Percentiles rank a stretch among this genome's conserved stretches.
phyloP scores from a whole-genome alignment of 1,140 invertebrate genomes.

The Oryzaephilus surinamensis region DNA sequence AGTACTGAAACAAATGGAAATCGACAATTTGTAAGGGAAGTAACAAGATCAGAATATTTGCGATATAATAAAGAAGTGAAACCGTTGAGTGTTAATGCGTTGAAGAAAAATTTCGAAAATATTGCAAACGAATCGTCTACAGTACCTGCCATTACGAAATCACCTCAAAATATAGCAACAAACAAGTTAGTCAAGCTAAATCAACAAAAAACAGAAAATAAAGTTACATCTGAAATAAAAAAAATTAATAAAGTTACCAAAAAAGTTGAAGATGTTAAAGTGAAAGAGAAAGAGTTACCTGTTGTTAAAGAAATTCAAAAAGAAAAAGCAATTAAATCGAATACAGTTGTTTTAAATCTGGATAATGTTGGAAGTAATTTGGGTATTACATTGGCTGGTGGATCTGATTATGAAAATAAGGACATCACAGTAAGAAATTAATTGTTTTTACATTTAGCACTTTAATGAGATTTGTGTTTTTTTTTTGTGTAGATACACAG shows the following conservation, averaged over 20 bases:
- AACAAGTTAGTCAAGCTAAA: neutral
- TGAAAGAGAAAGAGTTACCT: neutral
- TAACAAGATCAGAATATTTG: too few relatives aligned
- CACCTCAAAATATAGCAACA: constrained; percentile 3
- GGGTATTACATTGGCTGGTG: constrained; percentile 77
- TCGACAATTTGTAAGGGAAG: too few relatives aligned
- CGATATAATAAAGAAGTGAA: too few relatives aligned
- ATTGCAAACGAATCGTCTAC: constrained; percentile 28
- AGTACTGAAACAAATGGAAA: too few relatives aligned
- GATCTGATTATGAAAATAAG: constrained; percentile 79
- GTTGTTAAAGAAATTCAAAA: neutral
- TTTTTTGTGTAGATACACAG: constrained; percentile 61
- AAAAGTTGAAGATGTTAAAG: neutral
- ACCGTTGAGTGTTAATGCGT: constrained; percentile 44
- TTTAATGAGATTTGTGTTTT: neutral
- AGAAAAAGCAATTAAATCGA: too few relatives aligned
- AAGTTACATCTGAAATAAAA: too few relatives aligned
- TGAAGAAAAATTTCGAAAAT: constrained; percentile 51
- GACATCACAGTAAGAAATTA: constrained; percentile 66
- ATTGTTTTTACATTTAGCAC: constrained; percentile 2
- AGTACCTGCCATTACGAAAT: constrained; percentile 31
- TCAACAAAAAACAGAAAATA: too few relatives aligned
- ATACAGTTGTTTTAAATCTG: neutral
- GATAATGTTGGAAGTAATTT: constrained; percentile 53
- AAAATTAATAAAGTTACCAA: neutral